phyloP scores from a whole-genome alignment of 2,113 vertebrate genomes.

The Formicarius rufipectus region DNA sequence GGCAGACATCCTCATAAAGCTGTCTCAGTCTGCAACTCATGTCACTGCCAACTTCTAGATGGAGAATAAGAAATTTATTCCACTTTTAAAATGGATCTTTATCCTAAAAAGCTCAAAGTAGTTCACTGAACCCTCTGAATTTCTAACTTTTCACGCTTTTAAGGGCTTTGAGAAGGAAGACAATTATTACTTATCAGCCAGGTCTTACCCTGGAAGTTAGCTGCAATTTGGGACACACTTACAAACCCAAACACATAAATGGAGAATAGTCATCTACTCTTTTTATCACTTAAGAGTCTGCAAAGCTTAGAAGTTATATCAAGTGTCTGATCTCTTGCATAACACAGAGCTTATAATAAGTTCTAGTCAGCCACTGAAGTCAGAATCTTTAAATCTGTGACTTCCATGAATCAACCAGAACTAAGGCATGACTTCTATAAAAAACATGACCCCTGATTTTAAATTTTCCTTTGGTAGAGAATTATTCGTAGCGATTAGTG shows the following conservation, averaged over 20 bases:
- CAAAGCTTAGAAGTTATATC: not conserved
- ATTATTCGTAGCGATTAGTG: not conserved
- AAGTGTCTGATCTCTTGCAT: not conserved
- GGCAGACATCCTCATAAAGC: not conserved
- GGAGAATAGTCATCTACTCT: not conserved
- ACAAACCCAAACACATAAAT: not conserved
- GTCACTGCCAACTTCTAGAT: not conserved
- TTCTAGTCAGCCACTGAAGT: not conserved
- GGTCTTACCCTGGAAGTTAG: not conserved
- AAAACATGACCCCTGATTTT: not conserved
- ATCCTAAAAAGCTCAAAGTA: not conserved
- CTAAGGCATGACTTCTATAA: not conserved
- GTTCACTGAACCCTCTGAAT: not conserved
- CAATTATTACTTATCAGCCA: not conserved
- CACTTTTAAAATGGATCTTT: not conserved
- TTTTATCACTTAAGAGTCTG: not conserved
- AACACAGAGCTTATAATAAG: not conserved
- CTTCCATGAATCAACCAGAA: not conserved
- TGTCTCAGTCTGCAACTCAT: not conserved
- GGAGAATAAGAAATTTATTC: not conserved
- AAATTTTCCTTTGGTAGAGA: not conserved
- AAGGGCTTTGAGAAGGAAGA: not conserved
- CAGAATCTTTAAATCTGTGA: not conserved
- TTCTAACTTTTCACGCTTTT: not conserved
- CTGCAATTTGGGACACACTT: not conserved